Percentiles rank a stretch among this genome's conserved stretches.
Evolutionary conservation across 1,140 invertebrate genomes (phyloP).

Genomic region (Contarinia nasturtii): DNA sequence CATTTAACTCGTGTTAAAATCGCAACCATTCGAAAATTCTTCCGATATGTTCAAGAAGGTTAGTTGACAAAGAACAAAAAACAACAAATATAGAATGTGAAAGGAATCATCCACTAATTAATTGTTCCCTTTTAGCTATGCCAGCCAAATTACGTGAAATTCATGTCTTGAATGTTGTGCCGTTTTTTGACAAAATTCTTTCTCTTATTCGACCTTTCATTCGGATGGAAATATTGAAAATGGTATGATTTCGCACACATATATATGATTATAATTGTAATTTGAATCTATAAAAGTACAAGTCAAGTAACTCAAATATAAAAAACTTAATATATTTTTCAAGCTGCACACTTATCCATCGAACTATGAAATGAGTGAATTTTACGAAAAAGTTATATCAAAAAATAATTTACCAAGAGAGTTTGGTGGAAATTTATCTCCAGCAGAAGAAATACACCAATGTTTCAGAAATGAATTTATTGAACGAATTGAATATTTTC

Average conservation of each 20-base stretch:
- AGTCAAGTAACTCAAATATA: not conserved
- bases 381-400: constrained; percentile 23
- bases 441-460: constrained; percentile 18
- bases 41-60: constrained; percentile 32
- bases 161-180: constrained; percentile 40
- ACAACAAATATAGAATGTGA: too few species aligned
- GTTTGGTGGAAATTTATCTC: constrained; percentile 26
- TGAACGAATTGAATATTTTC: constrained; percentile 23
- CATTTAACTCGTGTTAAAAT: constrained; percentile 34
- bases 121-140: constrained; percentile 13
- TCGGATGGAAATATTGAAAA: constrained; percentile 37
- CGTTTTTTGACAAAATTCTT: constrained; percentile 40
- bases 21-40: constrained; percentile 22
- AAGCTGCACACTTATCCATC: constrained; percentile 25
- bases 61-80: too few species aligned
- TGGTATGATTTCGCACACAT: constrained; percentile 24
- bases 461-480: constrained; percentile 17
- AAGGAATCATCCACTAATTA: too few species aligned
- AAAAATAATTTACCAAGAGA: constrained; percentile 26
- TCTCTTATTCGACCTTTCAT: constrained; percentile 39
- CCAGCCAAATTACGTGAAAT: constrained; percentile 38
- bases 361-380: constrained; percentile 20
- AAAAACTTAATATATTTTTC: constrained; percentile 3
- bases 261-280: not conserved
- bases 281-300: not conserved